Base-by-base conservation (phyloP, 2,888 invertebrate species). In the Cylindroiulus punctatus region DNA sequence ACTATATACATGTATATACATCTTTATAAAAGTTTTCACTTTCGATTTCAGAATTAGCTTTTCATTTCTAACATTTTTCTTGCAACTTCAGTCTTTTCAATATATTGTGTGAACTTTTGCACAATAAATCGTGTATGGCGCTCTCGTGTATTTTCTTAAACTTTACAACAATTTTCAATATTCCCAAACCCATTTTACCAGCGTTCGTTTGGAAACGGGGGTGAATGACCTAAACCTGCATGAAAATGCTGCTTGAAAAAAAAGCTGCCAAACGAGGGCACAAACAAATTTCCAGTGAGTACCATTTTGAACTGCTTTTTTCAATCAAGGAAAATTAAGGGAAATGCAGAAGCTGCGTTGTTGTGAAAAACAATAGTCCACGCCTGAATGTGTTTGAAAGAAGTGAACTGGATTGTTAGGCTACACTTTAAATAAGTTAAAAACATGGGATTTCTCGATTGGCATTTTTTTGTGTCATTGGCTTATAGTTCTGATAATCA, bases 221-320 rank as follows among this genome's bases (percentile, higher is more conserved):
- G 57, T 65, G 57, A 65, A 65, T 65, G 57, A 65, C 57, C 57
- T 65, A 65, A 65, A 22, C 57, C 10, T 65, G 57, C 57, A 65
- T 7, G 57, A 65, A 65, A 22, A 65, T 26, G 57, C 22, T 65
- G 22, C 22, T 22, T 22, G 52, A 52, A 52, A n/a, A 65, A 65
- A 65, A 65, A 65, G 22, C 57, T 22, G 26, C 10, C 19, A 65
- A 65, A 65, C 57, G 57, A 65, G 57, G 57, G 57, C 57, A 22
- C 57, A 65, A 65, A 65, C 57, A 65, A 65, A 65, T 65, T 65
- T 65, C 57, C 22, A 65, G 22, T 22, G 22, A 22, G 57, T 65
- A 65, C 57, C 57, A 22, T 65, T 65, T 65, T 8, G 22, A 22
- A 65, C 57, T 22, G 57, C 57, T 65, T 65, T 65, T 57, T 65